phyloP scores from a whole-genome alignment of 2,113 vertebrate genomes.

The Istiophorus platypterus region DNA sequence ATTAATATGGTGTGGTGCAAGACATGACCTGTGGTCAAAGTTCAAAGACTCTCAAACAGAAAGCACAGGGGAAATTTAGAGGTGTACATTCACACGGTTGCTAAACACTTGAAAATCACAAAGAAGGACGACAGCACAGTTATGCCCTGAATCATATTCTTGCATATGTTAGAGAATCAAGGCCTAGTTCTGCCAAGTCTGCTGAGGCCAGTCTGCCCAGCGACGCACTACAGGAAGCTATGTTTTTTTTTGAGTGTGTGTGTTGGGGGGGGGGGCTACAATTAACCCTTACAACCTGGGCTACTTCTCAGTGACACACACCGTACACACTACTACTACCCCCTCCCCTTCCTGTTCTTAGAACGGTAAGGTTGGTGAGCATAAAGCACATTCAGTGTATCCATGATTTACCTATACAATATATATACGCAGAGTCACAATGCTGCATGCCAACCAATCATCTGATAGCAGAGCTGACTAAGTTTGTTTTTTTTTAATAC shows the following conservation, averaged over 20 bases:
- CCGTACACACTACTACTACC: constrained; percentile 18
- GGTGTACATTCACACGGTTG: neutral
- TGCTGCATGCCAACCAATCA: constrained; percentile 53
- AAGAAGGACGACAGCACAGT: neutral
- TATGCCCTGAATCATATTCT: constrained; percentile 16
- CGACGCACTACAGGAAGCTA: constrained; percentile 69
- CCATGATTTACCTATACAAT: constrained; percentile 44
- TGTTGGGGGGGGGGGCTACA: neutral
- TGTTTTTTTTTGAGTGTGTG: constrained; percentile 26
- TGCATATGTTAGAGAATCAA: constrained; percentile 6
- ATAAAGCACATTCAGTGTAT: constrained; percentile 34
- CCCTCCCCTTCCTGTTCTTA: constrained; percentile 55
- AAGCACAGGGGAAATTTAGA: neutral
- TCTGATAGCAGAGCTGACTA: constrained; percentile 84
- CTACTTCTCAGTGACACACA: constrained; percentile 49
- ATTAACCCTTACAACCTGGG: constrained; percentile 75
- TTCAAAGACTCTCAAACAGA: constrained; percentile 50
- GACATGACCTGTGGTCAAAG: constrained; percentile 37
- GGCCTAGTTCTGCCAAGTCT: constrained; percentile 17
- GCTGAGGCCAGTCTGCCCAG: constrained; percentile 53
- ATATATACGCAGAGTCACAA: constrained; percentile 41
- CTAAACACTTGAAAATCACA: constrained; percentile 2
- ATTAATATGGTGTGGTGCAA: constrained; percentile 5
- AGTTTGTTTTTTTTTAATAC: constrained; percentile 83
- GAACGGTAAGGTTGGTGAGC: constrained; percentile 21